phyloP scores from a whole-genome alignment of 2,888 invertebrate genomes.

The Oxycera nigricornis region DNA sequence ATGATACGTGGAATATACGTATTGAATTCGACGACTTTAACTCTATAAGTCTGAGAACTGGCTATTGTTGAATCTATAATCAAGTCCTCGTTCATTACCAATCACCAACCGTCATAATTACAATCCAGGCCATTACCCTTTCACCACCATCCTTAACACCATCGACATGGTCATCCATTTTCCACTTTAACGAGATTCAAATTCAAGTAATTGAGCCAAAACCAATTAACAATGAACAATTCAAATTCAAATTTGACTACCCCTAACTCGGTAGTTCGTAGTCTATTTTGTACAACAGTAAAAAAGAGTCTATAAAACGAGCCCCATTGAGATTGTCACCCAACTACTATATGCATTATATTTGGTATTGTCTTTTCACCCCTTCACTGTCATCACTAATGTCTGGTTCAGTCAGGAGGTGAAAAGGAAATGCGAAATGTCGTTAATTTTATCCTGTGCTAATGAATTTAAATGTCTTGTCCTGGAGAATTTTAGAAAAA shows the following conservation, averaged over 20 bases:
- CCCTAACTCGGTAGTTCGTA: background rate
- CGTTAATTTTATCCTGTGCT: slow-evolving; percentile 37
- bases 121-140: no score
- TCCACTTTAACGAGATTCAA: slow-evolving; percentile 3
- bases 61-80: no score
- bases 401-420: background rate
- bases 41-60: no score
- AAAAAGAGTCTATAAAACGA: background rate
- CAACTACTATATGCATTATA: background rate
- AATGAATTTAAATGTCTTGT: slow-evolving; percentile 42
- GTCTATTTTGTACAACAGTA: background rate
- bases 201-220: slow-evolving; percentile 33
- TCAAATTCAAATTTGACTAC: slow-evolving; percentile 32
- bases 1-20: no score
- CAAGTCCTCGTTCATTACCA: no score
- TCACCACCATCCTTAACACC: no score
- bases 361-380: slow-evolving; percentile 25
- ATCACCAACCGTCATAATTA: no score
- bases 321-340: background rate
- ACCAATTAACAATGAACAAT: slow-evolving; percentile 35
- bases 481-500: slow-evolving; percentile 9
- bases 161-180: no score
- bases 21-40: no score
- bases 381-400: slow-evolving; percentile 2
- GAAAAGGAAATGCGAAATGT: slow-evolving; percentile 38